These are phyloP conservation scores for Leucophenga varia DNA, from an alignment of 1,140 invertebrate species.

Conservation along the genomic window DNA sequence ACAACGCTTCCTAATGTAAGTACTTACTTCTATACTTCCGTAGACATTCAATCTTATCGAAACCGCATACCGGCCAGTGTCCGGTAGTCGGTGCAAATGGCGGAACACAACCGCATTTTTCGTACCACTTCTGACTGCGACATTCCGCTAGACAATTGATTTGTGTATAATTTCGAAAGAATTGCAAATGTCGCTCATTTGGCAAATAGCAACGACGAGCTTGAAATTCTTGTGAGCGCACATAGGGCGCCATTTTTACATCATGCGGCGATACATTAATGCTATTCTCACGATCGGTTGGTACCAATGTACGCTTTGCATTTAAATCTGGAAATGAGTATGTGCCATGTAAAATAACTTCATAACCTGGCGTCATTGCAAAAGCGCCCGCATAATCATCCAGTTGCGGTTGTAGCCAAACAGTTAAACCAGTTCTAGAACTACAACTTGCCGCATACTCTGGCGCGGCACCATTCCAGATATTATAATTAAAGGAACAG, in stretches of 20 bases:
- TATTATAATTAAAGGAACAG: constrained; percentile 65
- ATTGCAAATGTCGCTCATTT: constrained; percentile 56
- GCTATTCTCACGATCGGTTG: constrained; percentile 10
- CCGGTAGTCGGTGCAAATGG: constrained; percentile 58
- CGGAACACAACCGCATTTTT: constrained; percentile 62
- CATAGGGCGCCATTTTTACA: constrained; percentile 4
- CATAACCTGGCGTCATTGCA: constrained; percentile 15
- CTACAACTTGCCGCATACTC: constrained; percentile 57
- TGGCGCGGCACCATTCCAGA: neutral
- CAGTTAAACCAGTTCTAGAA: constrained; percentile 61
- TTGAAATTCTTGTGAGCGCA: neutral
- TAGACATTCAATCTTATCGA: constrained; percentile 31
- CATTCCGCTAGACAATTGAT: constrained; percentile 65
- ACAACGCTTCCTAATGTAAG: too few species aligned
- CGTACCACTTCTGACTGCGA: constrained; percentile 53
- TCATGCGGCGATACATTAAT: constrained; percentile 20
- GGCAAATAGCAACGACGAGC: constrained; percentile 60
- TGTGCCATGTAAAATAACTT: constrained; percentile 59
- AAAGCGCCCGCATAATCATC: constrained; percentile 54
- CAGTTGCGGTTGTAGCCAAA: constrained; percentile 57
- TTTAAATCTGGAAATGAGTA: constrained; percentile 60
- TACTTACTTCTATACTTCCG: constrained; percentile 19
- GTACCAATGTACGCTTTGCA: constrained; percentile 38
- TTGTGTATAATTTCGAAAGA: constrained; percentile 60
- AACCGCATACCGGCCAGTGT: constrained; percentile 31